Percentiles rank a stretch among this genome's conserved stretches.
Conservation (phyloP, 2,113 vertebrate species). For the Pseudorhombus dupliciocellatus region DNA sequence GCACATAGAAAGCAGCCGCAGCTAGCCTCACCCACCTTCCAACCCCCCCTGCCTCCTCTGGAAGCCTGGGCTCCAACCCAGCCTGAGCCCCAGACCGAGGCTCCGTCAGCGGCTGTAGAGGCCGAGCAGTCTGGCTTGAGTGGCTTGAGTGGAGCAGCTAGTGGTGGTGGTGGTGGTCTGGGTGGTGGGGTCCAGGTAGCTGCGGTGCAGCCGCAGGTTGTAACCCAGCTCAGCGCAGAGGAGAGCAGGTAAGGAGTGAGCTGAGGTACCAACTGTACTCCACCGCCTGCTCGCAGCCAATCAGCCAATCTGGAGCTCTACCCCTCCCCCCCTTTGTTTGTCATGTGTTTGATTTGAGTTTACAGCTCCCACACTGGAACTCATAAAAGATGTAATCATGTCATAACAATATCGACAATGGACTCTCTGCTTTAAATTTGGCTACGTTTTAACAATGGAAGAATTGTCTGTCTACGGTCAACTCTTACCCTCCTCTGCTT, state of each 20-base stretch:
- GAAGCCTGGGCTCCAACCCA: slow-evolving; percentile 77
- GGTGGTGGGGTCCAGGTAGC: slow-evolving; percentile 74
- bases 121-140: slow-evolving; percentile 75
- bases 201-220: slow-evolving; percentile 79
- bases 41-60: slow-evolving; percentile 87
- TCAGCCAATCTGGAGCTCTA: slow-evolving; percentile 66
- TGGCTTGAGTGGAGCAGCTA: slow-evolving; percentile 72
- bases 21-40: slow-evolving; percentile 88
- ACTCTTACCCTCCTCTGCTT: slow-evolving; percentile 28
- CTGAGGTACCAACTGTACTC: slow-evolving; percentile 58
- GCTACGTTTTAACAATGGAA: slow-evolving; percentile 32
- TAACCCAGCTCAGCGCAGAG: slow-evolving; percentile 80
- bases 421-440: slow-evolving; percentile 17
- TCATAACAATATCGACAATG: slow-evolving; percentile 20
- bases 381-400: slow-evolving; percentile 12
- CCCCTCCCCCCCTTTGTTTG: slow-evolving; percentile 30
- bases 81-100: slow-evolving; percentile 67
- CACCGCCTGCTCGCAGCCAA: slow-evolving; percentile 78
- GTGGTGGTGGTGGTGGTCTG: slow-evolving; percentile 64
- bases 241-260: slow-evolving; percentile 91
- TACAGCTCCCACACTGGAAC: slow-evolving; percentile 5
- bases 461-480: slow-evolving; percentile 38
- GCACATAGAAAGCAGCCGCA: slow-evolving; percentile 92
- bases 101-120: slow-evolving; percentile 78
- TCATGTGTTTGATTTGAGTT: slow-evolving; percentile 51